Base-by-base conservation (phyloP, 2,888 invertebrate species). In the Graphium colonna region DNA sequence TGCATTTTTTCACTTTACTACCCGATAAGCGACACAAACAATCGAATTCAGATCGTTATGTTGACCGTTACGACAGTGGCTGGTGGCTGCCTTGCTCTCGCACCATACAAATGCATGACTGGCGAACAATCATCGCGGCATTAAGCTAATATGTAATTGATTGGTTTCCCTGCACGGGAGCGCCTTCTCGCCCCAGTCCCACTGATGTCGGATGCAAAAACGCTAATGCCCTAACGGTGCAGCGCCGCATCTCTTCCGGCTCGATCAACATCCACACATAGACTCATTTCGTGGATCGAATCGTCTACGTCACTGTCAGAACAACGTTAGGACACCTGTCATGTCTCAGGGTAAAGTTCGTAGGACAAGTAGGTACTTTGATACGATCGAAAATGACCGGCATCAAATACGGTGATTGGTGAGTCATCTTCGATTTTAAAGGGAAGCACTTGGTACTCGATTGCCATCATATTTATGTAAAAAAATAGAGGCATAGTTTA, bases 91-190 rank as follows among this genome's bases (percentile, higher is more conserved):
- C n/a, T n/a, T n/a, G n/a, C n/a, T n/a, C 68, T 67, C 68, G 68
- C 65, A 77, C 75, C 73, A 75, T 79, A 78, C 78, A 82, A 82
- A 82, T 79, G 73, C 70, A 70, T 68, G 65, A 68, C 72, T 69
- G 59, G 68, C 67, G 63, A 69, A 68, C 74, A 77, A 81, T 85
- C 82, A 77, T 69, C 78, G 77, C 79, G 73, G 79, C 83, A 86
- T 87, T 85, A 87, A 81, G 82, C 82, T 88, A 88, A 89, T 88
- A 87, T 79, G 80, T 82, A 87, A 84, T 87, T 86, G 85, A 88
- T 87, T 86, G 84, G 80, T 67, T 83, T 79, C 81, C 80, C 75
- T 77, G 76, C 64, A 71, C 75, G 75, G 73, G 76, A 77, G 75
- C 67, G 68, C 62, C 71, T 65, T 69, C 68, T 70, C 76, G 73